Conservation (phyloP, 2,888 invertebrate species). For the Cephus runcator region DNA sequence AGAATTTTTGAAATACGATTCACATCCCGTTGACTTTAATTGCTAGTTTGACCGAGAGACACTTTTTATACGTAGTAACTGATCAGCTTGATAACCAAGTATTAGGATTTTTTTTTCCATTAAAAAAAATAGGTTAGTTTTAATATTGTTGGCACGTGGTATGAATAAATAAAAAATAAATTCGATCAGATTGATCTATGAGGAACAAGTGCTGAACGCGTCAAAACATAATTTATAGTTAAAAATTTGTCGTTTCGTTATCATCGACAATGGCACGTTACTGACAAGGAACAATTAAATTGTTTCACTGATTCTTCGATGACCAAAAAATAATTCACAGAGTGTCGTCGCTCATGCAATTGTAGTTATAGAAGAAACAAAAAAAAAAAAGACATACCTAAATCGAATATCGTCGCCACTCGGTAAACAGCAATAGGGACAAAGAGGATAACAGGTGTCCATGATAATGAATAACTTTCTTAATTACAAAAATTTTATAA, state of each 20-base stretch:
- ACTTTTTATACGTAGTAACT: too few relatives aligned
- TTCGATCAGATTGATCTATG: too few relatives aligned
- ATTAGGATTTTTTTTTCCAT: too few relatives aligned
- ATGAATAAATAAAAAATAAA: too few relatives aligned
- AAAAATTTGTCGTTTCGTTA: too few relatives aligned
- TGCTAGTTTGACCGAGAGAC: too few relatives aligned
- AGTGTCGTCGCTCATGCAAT: neutral
- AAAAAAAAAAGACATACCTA: slow-evolving; percentile 30
- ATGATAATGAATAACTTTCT: slow-evolving; percentile 10
- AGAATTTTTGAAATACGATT: neutral
- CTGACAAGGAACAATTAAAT: neutral
- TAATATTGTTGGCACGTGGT: too few relatives aligned
- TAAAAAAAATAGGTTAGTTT: too few relatives aligned
- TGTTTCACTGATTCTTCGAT: neutral
- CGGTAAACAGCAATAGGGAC: slow-evolving; percentile 36
- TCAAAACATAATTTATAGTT: neutral
- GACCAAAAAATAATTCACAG: neutral
- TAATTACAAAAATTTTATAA: slow-evolving; percentile 1
- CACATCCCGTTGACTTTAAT: too few relatives aligned
- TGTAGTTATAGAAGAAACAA: neutral
- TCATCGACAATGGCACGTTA: too few relatives aligned
- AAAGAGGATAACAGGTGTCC: slow-evolving; percentile 33
- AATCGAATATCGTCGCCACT: slow-evolving; percentile 36
- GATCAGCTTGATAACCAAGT: too few relatives aligned
- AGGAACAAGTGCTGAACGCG: too few relatives aligned